These are phyloP conservation scores for Ceyx cyanopectus DNA, from an alignment of 2,113 vertebrate genomes.

Conservation along the genomic window DNA sequence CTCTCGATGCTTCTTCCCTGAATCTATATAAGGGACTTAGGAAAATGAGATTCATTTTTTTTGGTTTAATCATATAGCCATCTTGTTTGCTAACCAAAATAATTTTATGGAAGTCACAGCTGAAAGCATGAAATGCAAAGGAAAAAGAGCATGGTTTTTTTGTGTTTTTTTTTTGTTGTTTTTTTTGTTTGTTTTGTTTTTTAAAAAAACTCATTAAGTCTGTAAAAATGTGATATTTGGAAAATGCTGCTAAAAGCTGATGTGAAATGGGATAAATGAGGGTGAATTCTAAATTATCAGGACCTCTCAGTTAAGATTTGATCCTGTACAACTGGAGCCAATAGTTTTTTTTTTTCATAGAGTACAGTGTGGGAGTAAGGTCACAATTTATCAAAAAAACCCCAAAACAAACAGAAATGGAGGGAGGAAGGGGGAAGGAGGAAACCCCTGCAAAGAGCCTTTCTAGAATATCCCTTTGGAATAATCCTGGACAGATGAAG, in stretches of 20 bases:
- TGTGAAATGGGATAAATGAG: not conserved
- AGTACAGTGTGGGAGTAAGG: not conserved
- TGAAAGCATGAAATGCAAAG: not conserved
- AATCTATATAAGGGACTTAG: not conserved
- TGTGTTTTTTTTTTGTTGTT: no score
- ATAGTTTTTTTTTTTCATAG: not conserved
- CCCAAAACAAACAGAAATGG: not conserved
- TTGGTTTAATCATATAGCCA: slow-evolving; percentile 40
- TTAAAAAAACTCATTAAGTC: slow-evolving; percentile 1
- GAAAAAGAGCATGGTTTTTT: not conserved
- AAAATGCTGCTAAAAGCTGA: not conserved
- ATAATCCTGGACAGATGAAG: not conserved
- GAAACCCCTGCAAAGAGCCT: not conserved
- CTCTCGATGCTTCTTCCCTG: not conserved
- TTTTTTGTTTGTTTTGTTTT: not conserved
- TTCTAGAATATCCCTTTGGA: not conserved
- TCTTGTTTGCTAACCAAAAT: slow-evolving; percentile 59
- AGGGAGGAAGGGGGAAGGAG: rapidly evolving
- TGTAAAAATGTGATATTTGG: slow-evolving; percentile 9
- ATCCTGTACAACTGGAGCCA: not conserved
- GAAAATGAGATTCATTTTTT: slow-evolving; percentile 30
- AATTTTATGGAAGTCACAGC: slow-evolving; percentile 30
- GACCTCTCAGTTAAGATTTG: not conserved
- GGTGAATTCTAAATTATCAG: not conserved
- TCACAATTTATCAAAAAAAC: not conserved